Base-by-base conservation (phyloP, 2,888 invertebrate genomes). In the Acleris cristana region DNA sequence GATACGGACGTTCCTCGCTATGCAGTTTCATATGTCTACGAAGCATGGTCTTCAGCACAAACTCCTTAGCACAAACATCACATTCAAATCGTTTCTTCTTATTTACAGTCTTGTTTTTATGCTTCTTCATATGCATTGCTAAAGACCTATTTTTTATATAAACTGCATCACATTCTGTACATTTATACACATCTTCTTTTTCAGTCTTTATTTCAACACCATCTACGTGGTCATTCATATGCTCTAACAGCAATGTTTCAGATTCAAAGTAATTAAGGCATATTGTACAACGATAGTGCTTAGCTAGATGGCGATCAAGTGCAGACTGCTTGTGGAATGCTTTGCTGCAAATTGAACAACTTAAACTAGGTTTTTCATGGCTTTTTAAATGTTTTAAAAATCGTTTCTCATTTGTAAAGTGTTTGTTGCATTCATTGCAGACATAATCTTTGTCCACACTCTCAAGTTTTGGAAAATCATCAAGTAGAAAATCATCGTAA, bases 11-110 rank as follows among this genome's bases (percentile, higher is more conserved):
- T 2, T 90, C 86, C n/a, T 89, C 81, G 4, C 85, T 87, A 74
- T 95, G 95, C 30, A 93, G 84, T 73, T 93, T 93, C 60, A 91
- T 74, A 72, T 94, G 94, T n/a, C 93, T 80, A 52, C 86, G 87
- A 10, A 94, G 76, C 23, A 87, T 76, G 34, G 86, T 79, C 67
- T 92, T 87, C 49, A 84, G 78, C 0, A 76, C 73, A 76, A 93
- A 94, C 5, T 77, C 81, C 71, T 93, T 93, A 0, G 81, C 79
- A 71, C 94, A 94, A 21, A 87, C 77, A 63, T 93, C 90, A 79
- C 94, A 94, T 63, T 84, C 81, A 69, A 80, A 86, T 5, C 73
- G 65, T 69, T 80, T 79, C 64, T 85, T 84, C 19, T 58, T 58
- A 64, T 79, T 76, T 69, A 83, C 73, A 75, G 87, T 84, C 73